Evolutionary conservation across 2,113 vertebrate genomes (phyloP).

Genomic region (Ranitomeya imitator): DNA sequence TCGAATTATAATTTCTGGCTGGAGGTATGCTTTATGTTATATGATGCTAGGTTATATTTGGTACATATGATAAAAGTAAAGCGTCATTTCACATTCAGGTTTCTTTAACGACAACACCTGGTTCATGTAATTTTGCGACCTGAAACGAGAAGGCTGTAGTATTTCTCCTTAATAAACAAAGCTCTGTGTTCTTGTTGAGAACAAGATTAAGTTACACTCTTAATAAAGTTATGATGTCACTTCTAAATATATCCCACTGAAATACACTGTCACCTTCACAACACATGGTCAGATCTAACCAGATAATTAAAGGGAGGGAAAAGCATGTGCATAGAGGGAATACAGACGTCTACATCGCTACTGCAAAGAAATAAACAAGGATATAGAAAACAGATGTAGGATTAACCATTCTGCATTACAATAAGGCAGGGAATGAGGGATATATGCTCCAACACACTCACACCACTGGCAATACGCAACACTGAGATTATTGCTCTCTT

Average conservation of each 20-base stretch:
- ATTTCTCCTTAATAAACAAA: slow-evolving; percentile 37
- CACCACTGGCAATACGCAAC: background rate
- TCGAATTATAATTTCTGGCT: background rate
- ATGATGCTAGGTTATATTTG: background rate
- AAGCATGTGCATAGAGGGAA: background rate
- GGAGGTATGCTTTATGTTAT: background rate
- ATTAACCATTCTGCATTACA: slow-evolving; percentile 23
- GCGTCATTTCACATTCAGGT: background rate
- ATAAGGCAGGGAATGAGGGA: background rate
- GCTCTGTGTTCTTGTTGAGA: slow-evolving; percentile 10
- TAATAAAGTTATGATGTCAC: slow-evolving; percentile 50
- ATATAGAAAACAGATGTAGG: slow-evolving; percentile 42
- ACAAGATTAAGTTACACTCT: slow-evolving; percentile 15
- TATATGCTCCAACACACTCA: too few species aligned
- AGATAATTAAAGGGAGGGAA: slow-evolving; percentile 30
- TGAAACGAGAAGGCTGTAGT: background rate
- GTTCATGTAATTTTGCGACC: slow-evolving; percentile 15
- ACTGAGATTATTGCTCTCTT: background rate
- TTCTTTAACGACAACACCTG: slow-evolving; percentile 31
- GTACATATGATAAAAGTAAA: background rate
- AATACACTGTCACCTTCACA: slow-evolving; percentile 24
- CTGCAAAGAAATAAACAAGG: slow-evolving; percentile 46
- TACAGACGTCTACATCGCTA: slow-evolving; percentile 39
- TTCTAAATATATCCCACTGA: slow-evolving; percentile 34
- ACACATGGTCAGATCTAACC: slow-evolving; percentile 48